Conservation (phyloP, 2,888 invertebrate genomes). For the Rhingia rostrata region DNA sequence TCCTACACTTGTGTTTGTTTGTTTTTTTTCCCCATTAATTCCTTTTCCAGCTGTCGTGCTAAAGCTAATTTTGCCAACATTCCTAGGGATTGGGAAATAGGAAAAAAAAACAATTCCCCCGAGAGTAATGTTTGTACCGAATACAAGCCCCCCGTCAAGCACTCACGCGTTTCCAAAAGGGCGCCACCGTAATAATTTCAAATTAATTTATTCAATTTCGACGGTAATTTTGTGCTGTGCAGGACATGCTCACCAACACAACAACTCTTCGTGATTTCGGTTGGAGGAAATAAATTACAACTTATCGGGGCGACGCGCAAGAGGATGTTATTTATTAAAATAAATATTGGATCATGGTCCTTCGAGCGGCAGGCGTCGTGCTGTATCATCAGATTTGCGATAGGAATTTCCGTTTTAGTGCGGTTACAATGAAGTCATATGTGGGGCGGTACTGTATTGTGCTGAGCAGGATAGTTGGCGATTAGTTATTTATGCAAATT, state of each 20-base stretch:
- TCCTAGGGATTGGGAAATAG: not conserved
- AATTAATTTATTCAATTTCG: constrained; percentile 64
- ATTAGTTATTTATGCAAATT: constrained; percentile 62
- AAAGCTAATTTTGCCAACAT: constrained; percentile 21
- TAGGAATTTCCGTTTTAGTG: constrained; percentile 45
- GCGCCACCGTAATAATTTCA: constrained; percentile 47
- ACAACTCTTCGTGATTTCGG: constrained; percentile 50
- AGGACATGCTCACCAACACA: not conserved
- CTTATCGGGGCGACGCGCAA: constrained; percentile 37
- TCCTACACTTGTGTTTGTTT: not conserved
- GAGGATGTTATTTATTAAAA: constrained; percentile 38
- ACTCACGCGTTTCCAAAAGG: constrained; percentile 1
- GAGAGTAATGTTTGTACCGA: not conserved
- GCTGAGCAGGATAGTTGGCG: not conserved
- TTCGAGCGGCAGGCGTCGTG: constrained; percentile 8
- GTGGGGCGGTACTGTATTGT: not conserved
- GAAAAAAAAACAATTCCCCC: not conserved
- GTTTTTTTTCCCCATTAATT: constrained; percentile 7
- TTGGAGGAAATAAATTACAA: constrained; percentile 51
- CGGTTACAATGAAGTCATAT: constrained; percentile 51
- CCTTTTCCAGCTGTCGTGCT: constrained; percentile 28
- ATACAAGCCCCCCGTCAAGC: not conserved
- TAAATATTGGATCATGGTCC: constrained; percentile 32
- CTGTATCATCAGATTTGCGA: constrained; percentile 54
- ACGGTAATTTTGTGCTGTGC: constrained; percentile 29